phyloP scores from a whole-genome alignment of 1,140 invertebrate genomes.

The Scylla paramamosain region DNA sequence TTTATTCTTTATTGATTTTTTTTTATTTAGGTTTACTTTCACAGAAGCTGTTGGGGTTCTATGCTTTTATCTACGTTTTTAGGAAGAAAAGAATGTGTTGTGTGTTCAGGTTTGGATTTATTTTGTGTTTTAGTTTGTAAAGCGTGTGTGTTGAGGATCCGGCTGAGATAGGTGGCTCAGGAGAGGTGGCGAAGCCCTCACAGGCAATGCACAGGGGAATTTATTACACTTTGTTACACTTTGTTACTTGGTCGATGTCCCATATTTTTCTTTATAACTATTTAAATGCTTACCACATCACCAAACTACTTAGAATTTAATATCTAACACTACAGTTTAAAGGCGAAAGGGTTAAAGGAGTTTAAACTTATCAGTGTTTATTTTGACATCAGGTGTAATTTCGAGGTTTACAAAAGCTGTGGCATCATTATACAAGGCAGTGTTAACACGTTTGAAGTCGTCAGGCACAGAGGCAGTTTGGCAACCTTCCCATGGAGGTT shows the following conservation, averaged over 20 bases:
- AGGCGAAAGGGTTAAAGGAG: neutral
- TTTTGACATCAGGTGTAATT: constrained; percentile 61
- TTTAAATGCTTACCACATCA: neutral
- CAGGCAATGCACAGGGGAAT: neutral
- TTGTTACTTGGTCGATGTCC: constrained; percentile 56
- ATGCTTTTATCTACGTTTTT: neutral
- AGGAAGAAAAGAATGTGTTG: neutral
- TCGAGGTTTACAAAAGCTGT: constrained; percentile 65
- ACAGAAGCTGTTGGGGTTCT: neutral
- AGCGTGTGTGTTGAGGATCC: neutral
- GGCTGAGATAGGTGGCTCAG: neutral
- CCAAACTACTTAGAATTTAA: neutral
- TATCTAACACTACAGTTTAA: neutral
- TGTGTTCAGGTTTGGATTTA: neutral
- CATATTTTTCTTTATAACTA: constrained; percentile 13
- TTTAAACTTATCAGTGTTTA: constrained; percentile 8
- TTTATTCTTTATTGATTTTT: neutral
- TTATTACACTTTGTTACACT: neutral
- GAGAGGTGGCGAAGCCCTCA: neutral
- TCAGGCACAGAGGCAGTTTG: constrained; percentile 23
- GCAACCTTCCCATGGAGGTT: constrained; percentile 30
- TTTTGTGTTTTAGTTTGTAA: neutral
- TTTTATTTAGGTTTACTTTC: neutral
- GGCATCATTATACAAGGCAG: constrained; percentile 63
- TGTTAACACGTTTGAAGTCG: neutral